These are phyloP conservation scores for Plectus sambesii DNA, from an alignment of 1,140 invertebrate species.

Conservation along the genomic window DNA sequence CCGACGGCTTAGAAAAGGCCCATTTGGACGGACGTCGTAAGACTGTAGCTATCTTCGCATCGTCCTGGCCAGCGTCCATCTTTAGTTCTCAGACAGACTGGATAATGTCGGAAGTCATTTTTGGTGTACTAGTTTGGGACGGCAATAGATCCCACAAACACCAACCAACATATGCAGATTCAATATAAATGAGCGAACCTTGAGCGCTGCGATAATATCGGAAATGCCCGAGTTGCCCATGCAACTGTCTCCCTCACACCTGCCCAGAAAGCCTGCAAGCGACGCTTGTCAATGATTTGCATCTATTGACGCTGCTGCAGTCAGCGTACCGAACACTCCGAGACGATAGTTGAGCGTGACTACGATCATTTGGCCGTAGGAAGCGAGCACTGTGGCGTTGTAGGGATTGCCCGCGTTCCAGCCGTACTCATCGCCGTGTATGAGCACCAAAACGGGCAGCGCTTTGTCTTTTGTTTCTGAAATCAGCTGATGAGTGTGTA, in stretches of 20 bases:
- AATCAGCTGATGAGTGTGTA: constrained; percentile 7
- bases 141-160: too few relatives aligned
- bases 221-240: constrained; percentile 40
- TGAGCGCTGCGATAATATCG: constrained; percentile 43
- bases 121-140: too few relatives aligned
- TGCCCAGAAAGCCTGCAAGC: constrained; percentile 37
- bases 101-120: too few relatives aligned
- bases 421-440: constrained; percentile 43
- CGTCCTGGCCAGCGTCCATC: too few relatives aligned
- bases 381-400: constrained; percentile 39
- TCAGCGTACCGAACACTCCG: constrained; percentile 34
- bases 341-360: constrained; percentile 44
- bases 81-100: too few relatives aligned
- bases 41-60: too few relatives aligned
- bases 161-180: too few relatives aligned
- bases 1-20: too few relatives aligned
- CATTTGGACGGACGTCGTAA: too few relatives aligned
- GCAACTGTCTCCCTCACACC: constrained; percentile 41
- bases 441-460: constrained; percentile 32
- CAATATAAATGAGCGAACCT: too few relatives aligned
- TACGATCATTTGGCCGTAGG: constrained; percentile 41
- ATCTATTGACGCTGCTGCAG: background rate
- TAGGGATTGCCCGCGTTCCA: constrained; percentile 41
- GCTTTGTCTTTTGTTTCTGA: constrained; percentile 11
- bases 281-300: background rate